A percentile compares a stretch with the other conserved stretches of the same genome.
Conservation (phyloP, 2,113 vertebrate genomes). For the Nothobranchius kuhntae region DNA sequence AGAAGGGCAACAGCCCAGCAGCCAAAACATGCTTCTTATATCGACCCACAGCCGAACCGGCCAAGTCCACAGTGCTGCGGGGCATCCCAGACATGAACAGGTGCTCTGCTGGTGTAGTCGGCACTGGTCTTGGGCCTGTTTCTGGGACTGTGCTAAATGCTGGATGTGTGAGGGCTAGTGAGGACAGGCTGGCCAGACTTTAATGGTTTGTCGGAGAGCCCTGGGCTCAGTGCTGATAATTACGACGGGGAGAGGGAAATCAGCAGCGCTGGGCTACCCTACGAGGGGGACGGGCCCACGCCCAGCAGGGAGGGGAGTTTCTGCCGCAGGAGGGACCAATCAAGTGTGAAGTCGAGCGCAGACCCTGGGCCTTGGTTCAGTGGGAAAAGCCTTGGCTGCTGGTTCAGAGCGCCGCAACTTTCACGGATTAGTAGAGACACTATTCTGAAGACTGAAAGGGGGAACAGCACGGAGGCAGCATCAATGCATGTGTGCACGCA, state of each 20-base stretch:
- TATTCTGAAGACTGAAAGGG: conserved; percentile 94
- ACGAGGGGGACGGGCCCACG: conserved; percentile 88
- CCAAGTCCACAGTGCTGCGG: conserved; percentile 65
- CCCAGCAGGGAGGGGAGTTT: conserved; percentile 94
- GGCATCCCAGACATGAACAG: conserved; percentile 63
- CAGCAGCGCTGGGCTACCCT: conserved; percentile 87
- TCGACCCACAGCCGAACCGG: conserved; percentile 44
- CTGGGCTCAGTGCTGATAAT: conserved; percentile 83
- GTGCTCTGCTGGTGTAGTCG: conserved; percentile 57
- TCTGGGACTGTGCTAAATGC: conserved; percentile 51
- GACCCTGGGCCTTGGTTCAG: conserved; percentile 93
- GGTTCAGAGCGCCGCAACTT: conserved; percentile 97
- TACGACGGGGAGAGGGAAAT: conserved; percentile 91
- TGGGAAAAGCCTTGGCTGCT: conserved; percentile 94
- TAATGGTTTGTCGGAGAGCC: conserved; percentile 68
- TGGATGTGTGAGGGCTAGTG: conserved; percentile 54
- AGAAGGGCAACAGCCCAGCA: conserved; percentile 63
- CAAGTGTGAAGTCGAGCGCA: conserved; percentile 96
- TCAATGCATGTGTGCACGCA: conserved; percentile 86
- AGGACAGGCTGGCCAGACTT: conserved; percentile 61
- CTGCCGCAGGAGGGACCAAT: conserved; percentile 93
- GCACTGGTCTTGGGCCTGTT: conserved; percentile 54
- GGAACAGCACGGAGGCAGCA: conserved; percentile 96
- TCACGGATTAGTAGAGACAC: conserved; percentile 99
- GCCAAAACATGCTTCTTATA: conserved; percentile 56